Percentiles rank a stretch among this genome's conserved stretches.
These are phyloP conservation scores for Cyphomyrmex costatus DNA, from an alignment of 1,140 invertebrate genomes.

Conservation along the genomic window DNA sequence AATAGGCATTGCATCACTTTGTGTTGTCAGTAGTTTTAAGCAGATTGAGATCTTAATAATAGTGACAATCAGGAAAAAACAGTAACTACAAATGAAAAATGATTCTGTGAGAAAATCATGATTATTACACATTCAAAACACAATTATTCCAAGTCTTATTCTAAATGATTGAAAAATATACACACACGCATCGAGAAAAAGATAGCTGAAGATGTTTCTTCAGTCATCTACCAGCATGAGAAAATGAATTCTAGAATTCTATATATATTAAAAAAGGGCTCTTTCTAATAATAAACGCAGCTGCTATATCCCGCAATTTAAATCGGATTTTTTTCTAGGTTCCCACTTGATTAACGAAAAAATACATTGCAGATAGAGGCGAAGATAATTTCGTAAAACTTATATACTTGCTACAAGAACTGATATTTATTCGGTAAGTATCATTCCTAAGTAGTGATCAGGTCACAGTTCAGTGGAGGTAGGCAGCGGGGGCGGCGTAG, in stretches of 20 bases:
- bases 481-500: constrained; percentile 68
- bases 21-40: neutral
- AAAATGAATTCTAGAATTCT: constrained; percentile 21
- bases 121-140: constrained; percentile 23
- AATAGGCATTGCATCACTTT: neutral
- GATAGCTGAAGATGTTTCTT: neutral
- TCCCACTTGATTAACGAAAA: constrained; percentile 14
- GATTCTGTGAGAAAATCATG: neutral
- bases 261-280: constrained; percentile 1
- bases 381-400: constrained; percentile 17
- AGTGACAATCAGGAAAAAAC: neutral
- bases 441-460: constrained; percentile 59
- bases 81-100: neutral
- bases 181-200: neutral
- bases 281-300: neutral
- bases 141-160: constrained; percentile 8
- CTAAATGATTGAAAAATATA: constrained; percentile 17
- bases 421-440: constrained; percentile 67
- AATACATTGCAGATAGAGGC: neutral
- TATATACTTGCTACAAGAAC: constrained; percentile 67
- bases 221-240: neutral
- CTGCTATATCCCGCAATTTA: neutral
- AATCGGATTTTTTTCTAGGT: neutral
- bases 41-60: neutral
- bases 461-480: constrained; percentile 73